Evolutionary conservation across 2,797 vertebrate species (phyloP).

Genomic region (Sebastes steindachneri): DNA sequence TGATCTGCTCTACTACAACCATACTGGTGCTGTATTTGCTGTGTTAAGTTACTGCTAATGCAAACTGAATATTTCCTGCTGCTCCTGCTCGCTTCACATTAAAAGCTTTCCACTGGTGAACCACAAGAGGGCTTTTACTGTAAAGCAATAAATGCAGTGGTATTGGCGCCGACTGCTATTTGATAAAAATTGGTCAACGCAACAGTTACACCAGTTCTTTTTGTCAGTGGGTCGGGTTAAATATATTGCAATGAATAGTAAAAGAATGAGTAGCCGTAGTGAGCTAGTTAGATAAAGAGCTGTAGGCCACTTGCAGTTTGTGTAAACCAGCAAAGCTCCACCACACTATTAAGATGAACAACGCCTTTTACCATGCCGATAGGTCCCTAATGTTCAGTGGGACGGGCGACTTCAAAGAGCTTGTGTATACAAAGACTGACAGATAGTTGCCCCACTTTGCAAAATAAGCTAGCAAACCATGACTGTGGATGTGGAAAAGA

Average conservation of each 20-base stretch:
- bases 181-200: neutral
- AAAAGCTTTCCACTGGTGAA: conserved; percentile 29
- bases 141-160: neutral
- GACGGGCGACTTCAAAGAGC: neutral
- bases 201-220: neutral
- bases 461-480: neutral
- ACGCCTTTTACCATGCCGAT: neutral
- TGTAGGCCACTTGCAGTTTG: neutral
- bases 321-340: neutral
- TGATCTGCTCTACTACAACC: neutral
- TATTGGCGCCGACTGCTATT: neutral
- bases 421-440: neutral
- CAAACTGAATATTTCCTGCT: conserved; percentile 28
- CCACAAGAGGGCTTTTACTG: conserved; percentile 40
- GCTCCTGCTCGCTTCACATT: conserved; percentile 18
- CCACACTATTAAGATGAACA: neutral
- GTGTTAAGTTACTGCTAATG: conserved; percentile 30
- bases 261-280: neutral
- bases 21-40: neutral
- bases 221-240: neutral
- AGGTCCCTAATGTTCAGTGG: neutral
- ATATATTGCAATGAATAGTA: neutral
- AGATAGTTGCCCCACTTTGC: neutral
- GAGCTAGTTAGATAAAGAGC: neutral
- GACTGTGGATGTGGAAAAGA: neutral